phyloP scores from a whole-genome alignment of 2,888 invertebrate species.

The Barypeithes pellucidus region DNA sequence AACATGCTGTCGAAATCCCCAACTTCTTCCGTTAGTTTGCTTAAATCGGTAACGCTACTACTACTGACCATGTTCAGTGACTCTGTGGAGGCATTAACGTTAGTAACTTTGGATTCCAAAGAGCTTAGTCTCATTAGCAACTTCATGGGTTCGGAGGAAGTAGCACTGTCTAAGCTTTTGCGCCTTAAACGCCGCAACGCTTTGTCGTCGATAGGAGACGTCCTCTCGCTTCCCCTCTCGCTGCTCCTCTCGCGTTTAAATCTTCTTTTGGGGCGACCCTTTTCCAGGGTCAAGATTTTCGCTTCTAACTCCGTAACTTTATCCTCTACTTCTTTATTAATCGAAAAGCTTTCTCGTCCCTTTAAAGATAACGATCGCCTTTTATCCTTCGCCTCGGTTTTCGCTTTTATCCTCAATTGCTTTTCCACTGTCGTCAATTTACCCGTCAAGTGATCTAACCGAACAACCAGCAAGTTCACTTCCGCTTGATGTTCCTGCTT shows the following conservation, averaged over 20 bases:
- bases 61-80: conserved; percentile 71
- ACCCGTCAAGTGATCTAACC: conserved; percentile 87
- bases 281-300: conserved; percentile 81
- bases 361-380: conserved; percentile 87
- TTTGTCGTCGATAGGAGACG: conserved; percentile 66
- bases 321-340: conserved; percentile 89
- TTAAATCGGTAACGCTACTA: conserved; percentile 69
- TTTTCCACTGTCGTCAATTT: conserved; percentile 88
- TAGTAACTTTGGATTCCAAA: conserved; percentile 84
- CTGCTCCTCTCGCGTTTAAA: conserved; percentile 72
- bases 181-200: conserved; percentile 74
- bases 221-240: conserved; percentile 66
- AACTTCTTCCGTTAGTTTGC: conserved; percentile 59
- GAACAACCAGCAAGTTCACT: conserved; percentile 84
- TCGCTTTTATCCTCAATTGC: conserved; percentile 86
- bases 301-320: conserved; percentile 87
- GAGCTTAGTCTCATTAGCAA: conserved; percentile 83
- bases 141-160: conserved; percentile 86
- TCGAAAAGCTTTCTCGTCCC: conserved; percentile 85
- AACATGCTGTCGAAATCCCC: conserved; percentile 77
- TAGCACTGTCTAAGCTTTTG: conserved; percentile 85
- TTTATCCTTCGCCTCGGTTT: conserved; percentile 85
- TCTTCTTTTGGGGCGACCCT: conserved; percentile 67
- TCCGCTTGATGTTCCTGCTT: conserved; percentile 81
- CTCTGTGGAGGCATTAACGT: conserved; percentile 76